phyloP scores from a whole-genome alignment of 2,888 invertebrate species.

The Diadromus collaris region DNA sequence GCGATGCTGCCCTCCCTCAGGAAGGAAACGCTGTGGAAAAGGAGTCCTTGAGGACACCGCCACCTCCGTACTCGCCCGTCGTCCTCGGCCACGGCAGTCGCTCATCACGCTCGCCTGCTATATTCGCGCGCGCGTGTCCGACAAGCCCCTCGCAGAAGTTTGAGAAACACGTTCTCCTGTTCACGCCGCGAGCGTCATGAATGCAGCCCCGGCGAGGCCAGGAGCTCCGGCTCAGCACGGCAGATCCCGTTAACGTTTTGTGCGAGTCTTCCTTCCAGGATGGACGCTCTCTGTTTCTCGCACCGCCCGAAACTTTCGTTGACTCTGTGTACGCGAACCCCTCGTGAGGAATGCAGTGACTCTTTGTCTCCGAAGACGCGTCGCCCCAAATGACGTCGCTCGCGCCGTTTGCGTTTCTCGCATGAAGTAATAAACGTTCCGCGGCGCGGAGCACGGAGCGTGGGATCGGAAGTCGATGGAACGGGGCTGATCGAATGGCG shows the following conservation, averaged over 20 bases:
- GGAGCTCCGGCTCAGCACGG: background rate
- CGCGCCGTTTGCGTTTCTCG: background rate
- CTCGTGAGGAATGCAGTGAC: conserved; percentile 41
- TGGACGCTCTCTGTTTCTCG: background rate
- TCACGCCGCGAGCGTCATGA: conserved; percentile 16
- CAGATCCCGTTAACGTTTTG: conserved; percentile 7
- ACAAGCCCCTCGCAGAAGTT: conserved; percentile 47
- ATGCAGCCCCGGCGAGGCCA: conserved; percentile 11
- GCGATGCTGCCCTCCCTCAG: conserved; percentile 28
- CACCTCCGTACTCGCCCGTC: conserved; percentile 44
- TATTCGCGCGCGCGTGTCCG: background rate
- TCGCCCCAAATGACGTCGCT: background rate
- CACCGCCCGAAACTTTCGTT: conserved; percentile 29
- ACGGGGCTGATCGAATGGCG: background rate
- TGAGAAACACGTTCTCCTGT: conserved; percentile 40
- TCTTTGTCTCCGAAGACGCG: conserved; percentile 11
- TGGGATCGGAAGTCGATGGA: background rate
- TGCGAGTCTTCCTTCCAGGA: conserved; percentile 17
- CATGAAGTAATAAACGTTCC: conserved; percentile 1
- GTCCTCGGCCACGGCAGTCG: conserved; percentile 17
- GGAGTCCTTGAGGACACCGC: conserved; percentile 55
- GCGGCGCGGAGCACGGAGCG: background rate
- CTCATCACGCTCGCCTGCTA: conserved; percentile 6
- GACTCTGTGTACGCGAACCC: conserved; percentile 16
- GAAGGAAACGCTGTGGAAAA: conserved; percentile 51